Evolutionary conservation across 2,113 vertebrate species (phyloP).

Genomic region (Terrapene triunguis): DNA sequence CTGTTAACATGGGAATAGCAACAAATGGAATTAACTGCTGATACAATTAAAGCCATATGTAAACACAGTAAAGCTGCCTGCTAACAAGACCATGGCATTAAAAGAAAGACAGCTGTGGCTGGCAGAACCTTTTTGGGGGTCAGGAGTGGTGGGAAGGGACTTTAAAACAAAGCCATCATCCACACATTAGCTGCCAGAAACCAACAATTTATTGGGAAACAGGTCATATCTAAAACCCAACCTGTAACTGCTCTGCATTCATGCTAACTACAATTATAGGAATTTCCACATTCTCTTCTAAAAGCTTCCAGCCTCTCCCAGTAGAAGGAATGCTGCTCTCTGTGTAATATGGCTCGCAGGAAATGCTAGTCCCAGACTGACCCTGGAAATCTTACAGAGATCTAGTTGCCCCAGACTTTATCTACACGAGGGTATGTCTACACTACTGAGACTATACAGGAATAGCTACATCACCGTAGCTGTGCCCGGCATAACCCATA

Average conservation of each 20-base stretch:
- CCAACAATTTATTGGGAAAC: background rate
- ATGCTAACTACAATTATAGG: background rate
- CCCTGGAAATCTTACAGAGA: background rate
- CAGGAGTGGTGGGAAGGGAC: background rate
- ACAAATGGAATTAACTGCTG: background rate
- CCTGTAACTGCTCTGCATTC: background rate
- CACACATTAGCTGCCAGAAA: background rate
- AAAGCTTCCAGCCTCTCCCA: background rate
- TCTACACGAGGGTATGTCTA: background rate
- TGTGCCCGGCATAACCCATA: background rate
- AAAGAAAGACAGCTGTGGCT: background rate
- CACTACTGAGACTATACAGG: background rate
- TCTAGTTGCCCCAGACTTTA: background rate
- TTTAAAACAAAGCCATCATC: background rate
- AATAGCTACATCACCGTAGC: background rate
- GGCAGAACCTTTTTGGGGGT: background rate
- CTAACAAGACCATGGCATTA: background rate
- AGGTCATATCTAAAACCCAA: background rate
- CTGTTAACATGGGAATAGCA: background rate
- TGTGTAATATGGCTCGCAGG: background rate
- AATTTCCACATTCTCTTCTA: background rate
- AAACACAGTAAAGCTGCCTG: background rate
- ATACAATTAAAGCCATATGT: background rate
- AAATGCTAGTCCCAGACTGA: background rate
- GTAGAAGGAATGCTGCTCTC: background rate